Evolutionary conservation across 1,140 invertebrate genomes (phyloP).

Genomic region (Monochamus saltuarius): DNA sequence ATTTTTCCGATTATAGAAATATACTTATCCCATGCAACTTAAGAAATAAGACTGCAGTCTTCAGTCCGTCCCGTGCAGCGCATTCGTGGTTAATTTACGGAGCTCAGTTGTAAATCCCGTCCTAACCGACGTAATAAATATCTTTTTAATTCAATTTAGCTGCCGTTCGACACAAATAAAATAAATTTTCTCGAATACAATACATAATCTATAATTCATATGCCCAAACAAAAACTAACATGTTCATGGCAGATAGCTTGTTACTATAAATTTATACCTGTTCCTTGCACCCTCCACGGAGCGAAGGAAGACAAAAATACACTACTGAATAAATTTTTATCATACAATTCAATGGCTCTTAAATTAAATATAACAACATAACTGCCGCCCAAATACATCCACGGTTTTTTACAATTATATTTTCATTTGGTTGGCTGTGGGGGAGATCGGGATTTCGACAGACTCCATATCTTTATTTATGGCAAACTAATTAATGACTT

Average conservation of each 20-base stretch:
- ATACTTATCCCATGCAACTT: conserved; percentile 9
- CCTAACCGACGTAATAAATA: conserved; percentile 37
- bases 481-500: too few species aligned
- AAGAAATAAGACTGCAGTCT: neutral
- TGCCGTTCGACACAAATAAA: conserved; percentile 39
- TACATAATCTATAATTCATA: conserved; percentile 48
- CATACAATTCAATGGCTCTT: conserved; percentile 8
- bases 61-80: conserved; percentile 2
- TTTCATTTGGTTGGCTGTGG: too few species aligned
- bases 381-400: conserved; percentile 42
- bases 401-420: too few species aligned
- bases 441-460: too few species aligned
- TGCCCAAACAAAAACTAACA: conserved; percentile 31
- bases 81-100: conserved; percentile 22
- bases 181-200: conserved; percentile 45
- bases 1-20: conserved; percentile 5
- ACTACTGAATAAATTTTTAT: conserved; percentile 24
- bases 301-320: conserved; percentile 20
- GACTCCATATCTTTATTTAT: too few species aligned
- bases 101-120: conserved; percentile 30
- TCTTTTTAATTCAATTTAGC: conserved; percentile 41
- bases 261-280: conserved; percentile 35
- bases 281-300: conserved; percentile 25
- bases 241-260: conserved; percentile 29
- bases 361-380: conserved; percentile 40